phyloP scores from a whole-genome alignment of 1,140 invertebrate genomes.

The Ips typographus region DNA sequence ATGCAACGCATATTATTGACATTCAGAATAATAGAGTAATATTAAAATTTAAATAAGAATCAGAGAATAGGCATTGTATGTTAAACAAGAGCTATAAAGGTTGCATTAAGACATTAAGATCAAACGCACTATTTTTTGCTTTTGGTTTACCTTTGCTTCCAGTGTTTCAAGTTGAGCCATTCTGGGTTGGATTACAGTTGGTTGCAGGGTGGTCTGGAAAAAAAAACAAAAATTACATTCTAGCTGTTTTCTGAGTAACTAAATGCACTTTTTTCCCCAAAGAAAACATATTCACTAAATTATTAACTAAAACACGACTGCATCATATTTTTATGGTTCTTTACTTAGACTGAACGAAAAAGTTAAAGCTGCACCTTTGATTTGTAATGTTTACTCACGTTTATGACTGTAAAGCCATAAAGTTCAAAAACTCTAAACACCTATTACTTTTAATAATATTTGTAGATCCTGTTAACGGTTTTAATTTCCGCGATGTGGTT shows the following conservation, averaged over 20 bases:
- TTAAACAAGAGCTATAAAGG: not conserved
- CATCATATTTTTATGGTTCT: no score
- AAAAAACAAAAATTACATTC: slow-evolving; percentile 1
- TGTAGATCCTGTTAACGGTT: no score
- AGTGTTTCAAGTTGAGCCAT: slow-evolving; percentile 74
- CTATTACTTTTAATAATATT: no score
- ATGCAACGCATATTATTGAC: slow-evolving; percentile 4
- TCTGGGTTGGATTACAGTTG: slow-evolving; percentile 55
- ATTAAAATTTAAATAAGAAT: not conserved
- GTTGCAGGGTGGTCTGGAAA: slow-evolving; percentile 46
- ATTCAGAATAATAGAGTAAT: not conserved
- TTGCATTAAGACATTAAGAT: not conserved
- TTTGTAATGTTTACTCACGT: no score
- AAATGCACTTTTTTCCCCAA: no score
- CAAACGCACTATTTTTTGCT: not conserved
- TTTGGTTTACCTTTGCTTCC: slow-evolving; percentile 70
- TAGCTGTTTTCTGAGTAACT: not conserved
- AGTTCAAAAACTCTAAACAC: no score
- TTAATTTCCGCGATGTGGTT: no score
- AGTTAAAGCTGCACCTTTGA: no score
- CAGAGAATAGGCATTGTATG: not conserved
- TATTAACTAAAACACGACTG: no score
- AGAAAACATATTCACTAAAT: no score
- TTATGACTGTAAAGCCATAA: no score
- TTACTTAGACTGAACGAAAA: no score